phyloP scores from a whole-genome alignment of 2,888 invertebrate genomes.

The Corbicula japonica region DNA sequence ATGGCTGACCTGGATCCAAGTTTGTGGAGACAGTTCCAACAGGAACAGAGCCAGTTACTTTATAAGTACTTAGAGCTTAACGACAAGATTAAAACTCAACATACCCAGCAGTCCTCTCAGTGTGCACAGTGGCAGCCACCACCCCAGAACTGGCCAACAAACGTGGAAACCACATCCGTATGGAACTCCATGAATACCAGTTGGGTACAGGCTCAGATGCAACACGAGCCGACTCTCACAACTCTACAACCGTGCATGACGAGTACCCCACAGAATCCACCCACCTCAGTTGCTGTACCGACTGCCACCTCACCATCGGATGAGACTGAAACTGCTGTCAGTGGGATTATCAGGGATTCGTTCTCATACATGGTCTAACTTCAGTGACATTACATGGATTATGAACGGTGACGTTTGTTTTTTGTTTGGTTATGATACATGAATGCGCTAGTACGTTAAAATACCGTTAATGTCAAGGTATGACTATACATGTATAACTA shows the following conservation, averaged over 20 bases:
- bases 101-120: slow-evolving; percentile 2
- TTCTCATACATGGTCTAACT: not conserved
- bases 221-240: not conserved
- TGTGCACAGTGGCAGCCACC: not conserved
- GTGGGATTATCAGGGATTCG: not conserved
- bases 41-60: slow-evolving; percentile 34
- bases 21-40: slow-evolving; percentile 42
- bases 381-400: not conserved
- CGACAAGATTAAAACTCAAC: slow-evolving; percentile 3
- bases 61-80: slow-evolving; percentile 32
- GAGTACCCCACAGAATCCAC: not conserved
- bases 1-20: slow-evolving; percentile 34
- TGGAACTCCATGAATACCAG: not conserved
- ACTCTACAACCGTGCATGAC: not conserved
- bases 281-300: not conserved
- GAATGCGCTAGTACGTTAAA: no score
- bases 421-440: no score
- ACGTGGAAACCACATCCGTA: not conserved
- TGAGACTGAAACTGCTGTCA: not conserved
- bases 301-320: not conserved
- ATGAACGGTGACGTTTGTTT: not conserved
- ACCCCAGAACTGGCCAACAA: not conserved
- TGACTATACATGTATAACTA: no score
- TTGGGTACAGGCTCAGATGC: slow-evolving; percentile 1
- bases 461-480: no score